Conservation (phyloP, 2,888 invertebrate genomes). For the Cenopis cana region DNA sequence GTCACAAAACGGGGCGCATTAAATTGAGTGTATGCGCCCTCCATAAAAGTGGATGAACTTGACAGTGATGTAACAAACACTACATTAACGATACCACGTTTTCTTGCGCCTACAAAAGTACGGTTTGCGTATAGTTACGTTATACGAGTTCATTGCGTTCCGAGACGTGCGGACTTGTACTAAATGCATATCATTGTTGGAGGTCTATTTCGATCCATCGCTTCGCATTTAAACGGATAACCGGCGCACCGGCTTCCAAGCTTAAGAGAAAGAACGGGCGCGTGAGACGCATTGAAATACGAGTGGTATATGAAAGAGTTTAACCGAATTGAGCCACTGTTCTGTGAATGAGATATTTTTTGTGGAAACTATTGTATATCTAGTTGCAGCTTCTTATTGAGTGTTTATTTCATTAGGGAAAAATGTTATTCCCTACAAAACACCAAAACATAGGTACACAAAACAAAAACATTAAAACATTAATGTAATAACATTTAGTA, state of each 20-base stretch:
- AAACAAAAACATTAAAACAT: too few species aligned
- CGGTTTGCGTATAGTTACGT: conserved; percentile 9
- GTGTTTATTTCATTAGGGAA: too few species aligned
- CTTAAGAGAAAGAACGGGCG: too few species aligned
- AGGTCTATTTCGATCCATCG: not conserved
- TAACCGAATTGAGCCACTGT: not conserved
- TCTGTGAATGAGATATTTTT: not conserved
- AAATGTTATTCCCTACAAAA: too few species aligned
- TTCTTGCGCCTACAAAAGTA: conserved; percentile 20
- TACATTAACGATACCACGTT: conserved; percentile 34
- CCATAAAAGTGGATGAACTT: conserved; percentile 23
- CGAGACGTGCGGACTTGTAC: conserved; percentile 8
- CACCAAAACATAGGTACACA: too few species aligned
- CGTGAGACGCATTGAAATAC: not conserved
- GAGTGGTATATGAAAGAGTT: not conserved
- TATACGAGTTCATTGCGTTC: not conserved
- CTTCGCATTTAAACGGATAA: not conserved
- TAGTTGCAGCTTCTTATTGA: too few species aligned
- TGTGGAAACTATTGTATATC: too few species aligned
- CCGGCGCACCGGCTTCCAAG: not conserved
- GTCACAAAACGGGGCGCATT: too few species aligned
- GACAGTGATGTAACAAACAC: conserved; percentile 17
- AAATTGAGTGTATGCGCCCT: too few species aligned
- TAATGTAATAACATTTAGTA: too few species aligned
- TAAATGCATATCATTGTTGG: conserved; percentile 13